Conservation (phyloP, 2,797 vertebrate genomes). For the Loriculus beryllinus region DNA sequence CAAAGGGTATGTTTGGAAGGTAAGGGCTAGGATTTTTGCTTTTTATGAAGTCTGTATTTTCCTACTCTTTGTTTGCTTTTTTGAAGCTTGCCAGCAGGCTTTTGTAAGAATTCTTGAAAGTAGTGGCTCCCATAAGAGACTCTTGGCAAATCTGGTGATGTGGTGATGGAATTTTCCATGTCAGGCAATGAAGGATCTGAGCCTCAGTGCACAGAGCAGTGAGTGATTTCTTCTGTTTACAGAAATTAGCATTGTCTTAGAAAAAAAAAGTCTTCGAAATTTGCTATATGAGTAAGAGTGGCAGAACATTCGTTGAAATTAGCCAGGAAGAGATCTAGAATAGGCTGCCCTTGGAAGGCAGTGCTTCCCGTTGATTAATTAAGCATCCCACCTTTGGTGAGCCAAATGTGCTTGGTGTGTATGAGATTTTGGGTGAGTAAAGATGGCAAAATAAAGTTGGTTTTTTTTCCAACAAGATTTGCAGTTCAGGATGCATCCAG, state of each 20-base stretch:
- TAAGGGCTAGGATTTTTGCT: background rate
- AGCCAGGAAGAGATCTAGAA: conserved; percentile 7
- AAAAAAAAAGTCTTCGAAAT: background rate
- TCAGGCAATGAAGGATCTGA: background rate
- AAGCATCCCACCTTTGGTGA: conserved; percentile 13
- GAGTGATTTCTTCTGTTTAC: background rate
- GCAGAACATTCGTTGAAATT: background rate
- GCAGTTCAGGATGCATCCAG: fast-evolving
- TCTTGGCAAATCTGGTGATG: background rate
- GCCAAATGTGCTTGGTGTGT: background rate
- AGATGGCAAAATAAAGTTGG: background rate
- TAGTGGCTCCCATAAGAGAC: background rate
- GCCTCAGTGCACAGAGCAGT: background rate
- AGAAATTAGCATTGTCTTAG: background rate
- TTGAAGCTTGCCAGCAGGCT: background rate
- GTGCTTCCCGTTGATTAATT: conserved; percentile 32
- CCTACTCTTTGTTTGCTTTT: background rate
- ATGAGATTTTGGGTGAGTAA: background rate
- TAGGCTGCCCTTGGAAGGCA: background rate
- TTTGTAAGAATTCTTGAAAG: background rate
- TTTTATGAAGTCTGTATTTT: conserved; percentile 3
- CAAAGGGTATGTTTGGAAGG: background rate
- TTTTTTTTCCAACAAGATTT: background rate
- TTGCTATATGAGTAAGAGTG: background rate
- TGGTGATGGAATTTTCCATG: background rate